These are phyloP conservation scores for Hucho hucho DNA, from an alignment of 2,113 vertebrate genomes.

Conservation along the genomic window DNA sequence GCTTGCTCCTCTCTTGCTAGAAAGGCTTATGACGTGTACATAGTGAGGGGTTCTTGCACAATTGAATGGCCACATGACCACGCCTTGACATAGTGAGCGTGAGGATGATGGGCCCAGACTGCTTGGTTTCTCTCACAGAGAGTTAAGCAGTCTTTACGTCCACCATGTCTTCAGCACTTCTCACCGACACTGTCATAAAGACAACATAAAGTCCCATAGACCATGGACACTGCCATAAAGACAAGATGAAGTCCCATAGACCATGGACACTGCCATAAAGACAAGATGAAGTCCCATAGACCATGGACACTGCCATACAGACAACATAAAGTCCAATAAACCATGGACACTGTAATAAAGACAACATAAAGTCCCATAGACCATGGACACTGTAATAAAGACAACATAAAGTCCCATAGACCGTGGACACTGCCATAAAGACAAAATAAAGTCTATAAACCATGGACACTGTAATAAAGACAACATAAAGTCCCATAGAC, in stretches of 20 bases:
- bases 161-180: neutral
- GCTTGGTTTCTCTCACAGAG: neutral
- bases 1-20: neutral
- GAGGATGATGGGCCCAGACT: neutral
- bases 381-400: too few species aligned
- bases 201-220: neutral
- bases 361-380: neutral
- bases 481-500: too few species aligned
- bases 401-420: too few species aligned
- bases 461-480: too few species aligned
- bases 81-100: neutral
- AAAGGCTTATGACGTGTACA: too few species aligned
- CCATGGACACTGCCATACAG: neutral
- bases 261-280: neutral
- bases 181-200: neutral
- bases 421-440: too few species aligned
- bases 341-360: too few species aligned
- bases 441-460: too few species aligned
- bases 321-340: neutral
- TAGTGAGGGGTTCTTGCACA: neutral
- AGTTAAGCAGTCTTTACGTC: neutral
- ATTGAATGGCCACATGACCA: neutral
- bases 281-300: neutral
- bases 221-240: too few species aligned
- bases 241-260: too few species aligned